A percentile compares a stretch with the other conserved stretches of the same genome.
Evolutionary conservation across 2,113 vertebrate genomes (phyloP).

Genomic region (Cryptomyrus ogoouensis): DNA sequence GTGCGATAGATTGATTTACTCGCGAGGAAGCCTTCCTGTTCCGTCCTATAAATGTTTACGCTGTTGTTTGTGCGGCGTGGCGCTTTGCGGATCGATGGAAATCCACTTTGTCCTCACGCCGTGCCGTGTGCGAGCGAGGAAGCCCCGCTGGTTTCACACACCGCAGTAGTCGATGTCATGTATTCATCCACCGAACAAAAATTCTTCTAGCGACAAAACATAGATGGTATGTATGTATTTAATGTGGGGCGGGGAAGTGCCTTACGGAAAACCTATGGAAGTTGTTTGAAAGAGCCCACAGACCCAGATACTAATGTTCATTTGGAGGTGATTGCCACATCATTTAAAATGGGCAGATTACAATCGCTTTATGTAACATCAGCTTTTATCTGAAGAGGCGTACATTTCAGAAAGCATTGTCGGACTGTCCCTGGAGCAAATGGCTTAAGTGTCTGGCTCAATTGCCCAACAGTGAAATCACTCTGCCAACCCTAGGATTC

Average conservation of each 20-base stretch:
- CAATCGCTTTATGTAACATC: neutral
- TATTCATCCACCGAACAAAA: neutral
- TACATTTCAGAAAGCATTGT: neutral
- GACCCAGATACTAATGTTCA: neutral
- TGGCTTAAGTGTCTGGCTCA: neutral
- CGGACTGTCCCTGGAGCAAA: neutral
- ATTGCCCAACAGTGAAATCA: neutral
- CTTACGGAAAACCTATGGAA: neutral
- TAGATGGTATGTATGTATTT: too few relatives aligned
- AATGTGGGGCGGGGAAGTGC: neutral
- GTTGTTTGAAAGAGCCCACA: neutral
- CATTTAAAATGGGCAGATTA: neutral
- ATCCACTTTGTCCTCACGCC: constrained; percentile 31
- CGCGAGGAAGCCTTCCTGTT: constrained; percentile 24
- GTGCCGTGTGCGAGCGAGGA: neutral
- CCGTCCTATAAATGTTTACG: constrained; percentile 27
- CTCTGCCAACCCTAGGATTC: neutral
- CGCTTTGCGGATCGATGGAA: constrained; percentile 33
- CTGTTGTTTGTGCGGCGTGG: constrained; percentile 26
- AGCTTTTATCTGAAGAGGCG: neutral
- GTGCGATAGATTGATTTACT: constrained; percentile 34
- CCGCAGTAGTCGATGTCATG: neutral
- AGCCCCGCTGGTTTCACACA: neutral
- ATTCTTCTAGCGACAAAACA: neutral
- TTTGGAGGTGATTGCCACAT: neutral